Evolutionary conservation across 2,888 invertebrate species (phyloP), one percentile per base, ranked within the genome.

Genomic region (Zootermopsis nevadensis): DNA sequence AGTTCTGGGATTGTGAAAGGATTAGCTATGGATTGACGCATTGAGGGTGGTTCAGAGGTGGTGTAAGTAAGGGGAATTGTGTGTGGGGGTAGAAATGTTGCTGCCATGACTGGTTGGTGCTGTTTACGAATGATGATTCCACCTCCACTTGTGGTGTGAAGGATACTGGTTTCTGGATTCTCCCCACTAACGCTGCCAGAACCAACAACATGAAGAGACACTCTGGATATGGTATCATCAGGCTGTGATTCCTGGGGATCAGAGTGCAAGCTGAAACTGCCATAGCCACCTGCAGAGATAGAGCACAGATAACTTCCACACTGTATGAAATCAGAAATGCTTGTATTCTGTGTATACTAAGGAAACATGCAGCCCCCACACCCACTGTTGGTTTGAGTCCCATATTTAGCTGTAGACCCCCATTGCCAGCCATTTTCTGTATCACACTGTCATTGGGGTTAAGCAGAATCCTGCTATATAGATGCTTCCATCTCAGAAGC

Each of bases 1-100:
- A 86, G 83, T 55, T 86, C 86, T 67, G 87, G 86, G 76, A 86
- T 74, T 30, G 79, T 69, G 42, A 81, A 83, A 42, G 83, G 83
- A 31, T 80, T 81, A 33, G 81, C 80, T 60, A 80, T 82, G 33
- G 74, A 24, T 74, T n/a, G 31, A 27, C n/a, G 35, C 8, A 42
- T 42, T 19, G 74, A 38, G n/a, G 74, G 38, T n/a, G 74, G 27
- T 42, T 74, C 38, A n/a, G 74, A 10, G 6, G 74, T 38, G 74
- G 38, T 74, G 33, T 74, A 74, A 33, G 74, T 38, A 22, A 74
- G 38, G 38, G 74, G 74, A 42, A 74, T 74, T 7, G 74, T 74
- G 33, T 79, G 79, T 2, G 79, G 66, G 10, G 33, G 66, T 33
- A 7, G 24, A 19, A 74, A 38, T n/a, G 74, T 74, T n/a, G 60